Conservation (phyloP, 1,140 invertebrate species). For the Trinorchestia longiramus region DNA sequence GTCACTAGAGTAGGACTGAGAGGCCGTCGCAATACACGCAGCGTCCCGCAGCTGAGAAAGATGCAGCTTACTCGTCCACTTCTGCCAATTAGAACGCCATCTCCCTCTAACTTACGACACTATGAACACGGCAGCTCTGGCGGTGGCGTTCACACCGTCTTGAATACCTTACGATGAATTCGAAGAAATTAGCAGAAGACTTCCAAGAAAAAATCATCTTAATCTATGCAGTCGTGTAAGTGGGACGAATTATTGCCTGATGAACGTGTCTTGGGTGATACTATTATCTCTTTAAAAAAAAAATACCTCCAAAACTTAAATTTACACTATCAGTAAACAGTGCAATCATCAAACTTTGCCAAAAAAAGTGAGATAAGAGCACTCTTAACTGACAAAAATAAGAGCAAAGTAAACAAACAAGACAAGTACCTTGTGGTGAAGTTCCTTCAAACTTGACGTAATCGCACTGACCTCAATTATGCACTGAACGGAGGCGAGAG, state of each 20-base stretch:
- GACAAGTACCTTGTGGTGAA: neutral
- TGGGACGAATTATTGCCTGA: neutral
- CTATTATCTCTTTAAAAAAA: neutral
- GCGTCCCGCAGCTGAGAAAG: neutral
- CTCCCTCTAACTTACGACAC: neutral
- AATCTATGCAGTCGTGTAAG: neutral
- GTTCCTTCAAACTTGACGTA: conserved; percentile 7
- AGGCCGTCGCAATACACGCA: neutral
- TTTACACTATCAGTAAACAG: neutral
- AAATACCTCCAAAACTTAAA: neutral
- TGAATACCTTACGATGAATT: neutral
- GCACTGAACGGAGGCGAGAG: neutral
- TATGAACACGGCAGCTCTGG: neutral
- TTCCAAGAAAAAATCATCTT: neutral
- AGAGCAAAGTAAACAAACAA: neutral
- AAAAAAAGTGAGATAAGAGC: neutral
- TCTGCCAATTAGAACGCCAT: conserved; percentile 30
- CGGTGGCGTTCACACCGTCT: neutral
- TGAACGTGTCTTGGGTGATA: neutral
- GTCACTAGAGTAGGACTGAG: neutral
- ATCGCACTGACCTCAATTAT: neutral
- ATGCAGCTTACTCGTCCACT: neutral
- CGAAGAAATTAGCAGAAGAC: neutral
- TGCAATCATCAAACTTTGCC: neutral
- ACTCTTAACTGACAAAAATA: neutral